Percentiles rank a stretch among this genome's conserved stretches.
phyloP scores from a whole-genome alignment of 2,888 invertebrate genomes.

The Nomada lathburiana region DNA sequence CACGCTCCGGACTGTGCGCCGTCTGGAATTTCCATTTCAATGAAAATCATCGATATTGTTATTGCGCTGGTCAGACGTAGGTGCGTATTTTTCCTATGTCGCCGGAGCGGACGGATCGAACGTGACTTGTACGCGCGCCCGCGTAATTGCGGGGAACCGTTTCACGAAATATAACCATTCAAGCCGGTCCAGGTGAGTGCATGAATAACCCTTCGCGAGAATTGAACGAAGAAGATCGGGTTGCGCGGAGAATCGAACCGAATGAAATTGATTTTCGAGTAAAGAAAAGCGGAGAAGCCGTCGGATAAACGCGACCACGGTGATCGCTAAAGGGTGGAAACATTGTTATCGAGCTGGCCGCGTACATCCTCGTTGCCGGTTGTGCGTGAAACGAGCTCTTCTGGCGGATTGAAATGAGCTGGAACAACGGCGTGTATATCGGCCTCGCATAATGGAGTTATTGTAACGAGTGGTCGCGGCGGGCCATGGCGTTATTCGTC shows the following conservation, averaged over 20 bases:
- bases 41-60: slow-evolving; percentile 74
- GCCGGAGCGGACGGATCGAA: slow-evolving; percentile 66
- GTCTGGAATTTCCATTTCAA: slow-evolving; percentile 65
- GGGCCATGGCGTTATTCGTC: slow-evolving; percentile 53
- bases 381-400: slow-evolving; percentile 40
- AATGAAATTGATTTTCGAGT: no score
- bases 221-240: no score
- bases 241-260: no score
- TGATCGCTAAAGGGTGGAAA: slow-evolving; percentile 37
- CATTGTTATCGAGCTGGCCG: slow-evolving; percentile 31
- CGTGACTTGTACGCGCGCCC: slow-evolving; percentile 27
- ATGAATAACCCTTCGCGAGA: no score
- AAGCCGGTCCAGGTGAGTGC: no score
- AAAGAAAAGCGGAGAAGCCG: neutral
- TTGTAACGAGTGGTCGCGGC: slow-evolving; percentile 67
- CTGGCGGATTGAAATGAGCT: slow-evolving; percentile 58
- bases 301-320: slow-evolving; percentile 8
- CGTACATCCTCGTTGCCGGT: slow-evolving; percentile 37
- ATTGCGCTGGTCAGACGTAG: slow-evolving; percentile 37
- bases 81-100: slow-evolving; percentile 52
- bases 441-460: slow-evolving; percentile 68
- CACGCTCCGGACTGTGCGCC: slow-evolving; percentile 42
- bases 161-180: neutral
- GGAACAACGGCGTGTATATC: slow-evolving; percentile 59
- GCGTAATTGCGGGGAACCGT: neutral